Base-by-base conservation (phyloP, 2,797 vertebrate species). In the Sebastiscus albofasciatus region DNA sequence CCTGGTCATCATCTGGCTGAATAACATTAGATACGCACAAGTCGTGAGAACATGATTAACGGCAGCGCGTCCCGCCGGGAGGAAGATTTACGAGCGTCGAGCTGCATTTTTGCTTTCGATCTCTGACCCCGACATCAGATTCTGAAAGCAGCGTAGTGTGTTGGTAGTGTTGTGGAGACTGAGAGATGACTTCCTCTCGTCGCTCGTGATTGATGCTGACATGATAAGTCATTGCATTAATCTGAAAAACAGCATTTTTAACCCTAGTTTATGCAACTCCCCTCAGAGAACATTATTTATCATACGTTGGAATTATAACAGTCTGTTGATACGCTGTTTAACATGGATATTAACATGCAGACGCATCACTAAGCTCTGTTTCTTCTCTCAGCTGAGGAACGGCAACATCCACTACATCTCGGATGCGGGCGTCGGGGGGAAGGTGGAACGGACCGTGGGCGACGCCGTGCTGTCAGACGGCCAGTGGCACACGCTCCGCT, bases 351-450 rank as follows among this genome's bases (percentile, higher is more conserved):
- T 18, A 71, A 71, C 18, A 29, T n/a, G 2, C 9, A 39, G 8
- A 33, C 27, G 3, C 13, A 8, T 31, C 18, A 0, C 31, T 22
- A 31, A 6, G 24, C 34, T 49, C 2, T 75, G 8, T 34, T 75
- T 4, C 29, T 20, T 74, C 33, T 67, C 20, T 20, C 90, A 99
- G 99, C 92, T 99, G 77, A 98, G 97, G 94, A 97, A 96, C 5
- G 98, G 99, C 24, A 97, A 97, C 93, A 81, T 99, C 54, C 97
- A 98, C 89, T 99, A 98, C 62, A 81, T 97, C 5, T 99, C 98
- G 0, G 98, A 99, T 1, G 97, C 97, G 0, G 99, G 99, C 16
- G 92, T 97, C 0, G 96, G 95, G 3, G 99, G 98, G 14, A 99
- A 98, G 64, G 99, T 99, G 92, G 98, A 99, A 85, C 95, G 99